Evolutionary conservation across 2,888 invertebrate species (phyloP).

Genomic region (Thymelicus lineola): DNA sequence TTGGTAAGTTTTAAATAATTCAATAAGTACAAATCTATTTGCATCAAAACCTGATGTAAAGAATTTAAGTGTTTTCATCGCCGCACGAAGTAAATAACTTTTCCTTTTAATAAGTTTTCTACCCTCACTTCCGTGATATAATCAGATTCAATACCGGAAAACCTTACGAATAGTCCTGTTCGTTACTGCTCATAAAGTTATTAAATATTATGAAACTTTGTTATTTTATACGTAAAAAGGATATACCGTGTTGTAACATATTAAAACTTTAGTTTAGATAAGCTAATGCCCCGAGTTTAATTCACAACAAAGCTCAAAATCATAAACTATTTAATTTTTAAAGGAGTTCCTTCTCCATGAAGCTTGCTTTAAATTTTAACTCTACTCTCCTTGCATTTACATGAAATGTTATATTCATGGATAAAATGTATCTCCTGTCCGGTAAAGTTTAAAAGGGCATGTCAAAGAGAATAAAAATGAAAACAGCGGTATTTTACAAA

Average conservation of each 20-base stretch:
- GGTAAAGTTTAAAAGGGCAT: conserved; percentile 14
- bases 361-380: conserved; percentile 9
- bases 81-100: not conserved
- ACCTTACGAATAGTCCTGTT: not conserved
- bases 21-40: conserved; percentile 2
- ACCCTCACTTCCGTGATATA: not conserved
- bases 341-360: not conserved
- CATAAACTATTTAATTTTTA: not conserved
- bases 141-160: not conserved
- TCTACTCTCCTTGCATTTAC: conserved; percentile 7
- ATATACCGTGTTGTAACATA: too few relatives aligned
- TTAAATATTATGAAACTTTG: not conserved
- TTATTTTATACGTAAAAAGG: too few relatives aligned
- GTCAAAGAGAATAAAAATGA: conserved; percentile 29
- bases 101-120: conserved; percentile 6
- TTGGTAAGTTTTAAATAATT: not conserved
- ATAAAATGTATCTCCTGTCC: conserved; percentile 7
- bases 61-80: not conserved
- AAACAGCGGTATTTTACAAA: conserved; percentile 16
- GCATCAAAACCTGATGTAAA: not conserved
- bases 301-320: not conserved
- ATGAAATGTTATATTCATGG: conserved; percentile 24
- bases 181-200: not conserved
- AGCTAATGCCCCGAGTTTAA: too few relatives aligned
- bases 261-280: too few relatives aligned